These are phyloP conservation scores for Clarias batrachus DNA, from an alignment of 2,113 vertebrate species.

Conservation along the genomic window DNA sequence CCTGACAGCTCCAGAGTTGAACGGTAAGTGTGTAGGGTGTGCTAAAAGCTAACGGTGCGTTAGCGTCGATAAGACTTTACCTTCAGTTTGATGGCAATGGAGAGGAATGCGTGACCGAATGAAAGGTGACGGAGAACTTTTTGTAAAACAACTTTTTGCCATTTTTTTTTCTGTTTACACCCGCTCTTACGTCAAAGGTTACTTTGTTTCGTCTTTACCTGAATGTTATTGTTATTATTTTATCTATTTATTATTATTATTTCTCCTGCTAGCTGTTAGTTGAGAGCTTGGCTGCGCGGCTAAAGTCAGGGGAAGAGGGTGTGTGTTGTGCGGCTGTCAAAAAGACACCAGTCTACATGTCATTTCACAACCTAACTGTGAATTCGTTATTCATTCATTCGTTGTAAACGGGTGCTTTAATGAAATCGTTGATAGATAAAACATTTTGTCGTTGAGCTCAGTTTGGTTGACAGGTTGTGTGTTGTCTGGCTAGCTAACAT, in stretches of 20 bases:
- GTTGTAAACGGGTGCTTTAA: no score
- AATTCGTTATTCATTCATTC: neutral
- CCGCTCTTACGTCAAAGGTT: no score
- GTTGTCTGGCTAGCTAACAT: neutral
- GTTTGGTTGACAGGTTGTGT: conserved; percentile 1
- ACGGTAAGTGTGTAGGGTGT: conserved; percentile 40
- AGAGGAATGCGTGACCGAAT: neutral
- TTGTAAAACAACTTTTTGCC: neutral
- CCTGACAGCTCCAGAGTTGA: neutral
- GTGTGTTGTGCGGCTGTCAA: conserved; percentile 21
- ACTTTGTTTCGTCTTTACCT: neutral
- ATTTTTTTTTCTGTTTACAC: neutral
- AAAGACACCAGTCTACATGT: neutral
- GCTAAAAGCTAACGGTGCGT: conserved; percentile 22
- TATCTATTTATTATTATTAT: neutral
- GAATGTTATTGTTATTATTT: neutral
- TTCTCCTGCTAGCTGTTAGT: neutral
- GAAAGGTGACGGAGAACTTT: neutral
- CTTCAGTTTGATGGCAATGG: neutral
- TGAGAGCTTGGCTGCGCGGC: neutral
- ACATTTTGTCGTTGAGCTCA: neutral
- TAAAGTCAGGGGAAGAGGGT: conserved; percentile 22
- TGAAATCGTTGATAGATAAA: no score
- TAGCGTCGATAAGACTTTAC: conserved; percentile 15
- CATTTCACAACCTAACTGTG: neutral